phyloP scores from a whole-genome alignment of 2,888 invertebrate species.

The Cheilosia soror region DNA sequence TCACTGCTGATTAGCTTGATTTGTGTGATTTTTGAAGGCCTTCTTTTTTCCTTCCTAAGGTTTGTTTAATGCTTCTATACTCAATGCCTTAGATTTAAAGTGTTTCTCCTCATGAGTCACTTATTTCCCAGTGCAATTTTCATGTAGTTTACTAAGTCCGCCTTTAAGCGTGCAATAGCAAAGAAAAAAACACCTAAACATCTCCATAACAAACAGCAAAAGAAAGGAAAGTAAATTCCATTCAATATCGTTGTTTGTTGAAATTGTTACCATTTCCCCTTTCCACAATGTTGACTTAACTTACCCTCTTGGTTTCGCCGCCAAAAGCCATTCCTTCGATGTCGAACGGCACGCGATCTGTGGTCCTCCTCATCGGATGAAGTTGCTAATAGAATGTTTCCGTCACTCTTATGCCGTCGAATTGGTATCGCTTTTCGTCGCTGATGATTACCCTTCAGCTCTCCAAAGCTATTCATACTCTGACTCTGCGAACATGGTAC shows the following conservation, averaged over 20 bases:
- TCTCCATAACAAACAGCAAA: too few species aligned
- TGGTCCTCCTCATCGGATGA: constrained; percentile 52
- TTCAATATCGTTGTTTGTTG: too few species aligned
- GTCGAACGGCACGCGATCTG: background rate
- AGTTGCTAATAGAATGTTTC: constrained; percentile 72
- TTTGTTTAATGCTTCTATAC: too few species aligned
- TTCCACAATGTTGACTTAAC: background rate
- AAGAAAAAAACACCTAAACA: too few species aligned
- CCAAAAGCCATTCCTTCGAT: constrained; percentile 39
- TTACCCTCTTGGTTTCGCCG: constrained; percentile 49
- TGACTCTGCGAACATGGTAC: constrained; percentile 60
- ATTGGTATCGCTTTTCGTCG: constrained; percentile 70
- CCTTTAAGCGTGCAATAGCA: background rate
- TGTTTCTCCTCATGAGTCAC: too few species aligned
- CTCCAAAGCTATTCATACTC: constrained; percentile 60
- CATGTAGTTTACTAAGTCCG: background rate
- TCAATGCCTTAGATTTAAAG: too few species aligned
- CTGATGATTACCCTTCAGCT: constrained; percentile 23
- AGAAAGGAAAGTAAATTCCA: too few species aligned
- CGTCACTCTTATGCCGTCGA: constrained; percentile 76
- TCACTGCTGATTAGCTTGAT: too few species aligned
- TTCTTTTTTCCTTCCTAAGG: too few species aligned
- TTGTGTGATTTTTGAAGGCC: too few species aligned
- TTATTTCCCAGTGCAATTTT: too few species aligned
- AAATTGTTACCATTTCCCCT: too few species aligned